Evolutionary conservation across 1,140 invertebrate genomes (phyloP).

Genomic region (Meloidogyne hapla): DNA sequence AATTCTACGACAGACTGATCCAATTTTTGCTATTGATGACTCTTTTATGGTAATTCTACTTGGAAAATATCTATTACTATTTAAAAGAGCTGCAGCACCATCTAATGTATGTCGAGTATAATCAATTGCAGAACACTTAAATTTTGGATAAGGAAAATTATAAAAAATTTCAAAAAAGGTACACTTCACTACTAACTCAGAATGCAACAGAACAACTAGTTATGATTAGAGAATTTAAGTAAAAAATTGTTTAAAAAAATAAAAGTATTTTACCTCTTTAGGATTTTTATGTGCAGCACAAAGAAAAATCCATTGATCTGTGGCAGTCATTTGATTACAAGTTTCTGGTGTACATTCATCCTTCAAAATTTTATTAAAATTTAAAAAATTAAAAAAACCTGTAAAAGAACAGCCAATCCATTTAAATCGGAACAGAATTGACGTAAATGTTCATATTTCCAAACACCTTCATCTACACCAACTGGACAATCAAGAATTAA

Average conservation of each 20-base stretch:
- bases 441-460: constrained; percentile 99
- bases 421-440: constrained; percentile 78
- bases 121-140: constrained; percentile 91
- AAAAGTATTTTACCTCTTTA: constrained; percentile 84
- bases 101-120: constrained; percentile 98
- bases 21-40: constrained; percentile 93
- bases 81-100: constrained; percentile 93
- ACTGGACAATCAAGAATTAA: constrained; percentile 91
- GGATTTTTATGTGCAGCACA: constrained; percentile 99
- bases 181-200: neutral
- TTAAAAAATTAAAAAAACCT: constrained; percentile 60
- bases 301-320: constrained; percentile 86
- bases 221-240: no score
- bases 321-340: constrained; percentile 99
- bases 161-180: neutral
- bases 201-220: no score
- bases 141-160: constrained; percentile 22
- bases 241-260: no score
- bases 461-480: constrained; percentile 95
- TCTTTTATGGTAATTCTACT: constrained; percentile 98
- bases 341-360: constrained; percentile 91
- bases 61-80: constrained; percentile 99
- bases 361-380: constrained; percentile 69
- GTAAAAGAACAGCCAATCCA: constrained; percentile 82
- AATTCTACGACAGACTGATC: constrained; percentile 93